Conservation (phyloP, 2,113 vertebrate genomes). For the Petrocephalus microphthalmus region DNA sequence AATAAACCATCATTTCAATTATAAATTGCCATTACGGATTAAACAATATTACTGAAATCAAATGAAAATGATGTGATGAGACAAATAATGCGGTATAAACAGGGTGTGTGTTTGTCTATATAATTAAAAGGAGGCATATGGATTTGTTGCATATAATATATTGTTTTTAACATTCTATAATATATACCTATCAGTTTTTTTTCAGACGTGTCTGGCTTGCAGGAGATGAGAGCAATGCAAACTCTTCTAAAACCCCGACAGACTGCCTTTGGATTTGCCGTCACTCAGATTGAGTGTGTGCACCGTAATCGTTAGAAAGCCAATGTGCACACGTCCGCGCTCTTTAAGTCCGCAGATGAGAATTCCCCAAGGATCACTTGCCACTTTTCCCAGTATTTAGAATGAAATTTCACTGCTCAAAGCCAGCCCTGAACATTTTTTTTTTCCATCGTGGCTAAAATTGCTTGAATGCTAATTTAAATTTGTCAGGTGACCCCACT, state of each 20-base stretch:
- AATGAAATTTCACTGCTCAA: background rate
- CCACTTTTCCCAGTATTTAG: background rate
- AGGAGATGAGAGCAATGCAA: background rate
- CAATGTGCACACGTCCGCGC: background rate
- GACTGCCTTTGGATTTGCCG: background rate
- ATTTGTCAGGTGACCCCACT: background rate
- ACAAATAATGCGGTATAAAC: background rate
- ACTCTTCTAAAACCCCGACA: background rate
- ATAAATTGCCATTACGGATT: background rate
- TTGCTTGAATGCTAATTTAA: background rate
- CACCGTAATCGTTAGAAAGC: background rate
- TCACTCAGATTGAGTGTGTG: background rate
- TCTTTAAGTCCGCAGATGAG: background rate
- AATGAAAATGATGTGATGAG: background rate
- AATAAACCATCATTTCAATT: background rate
- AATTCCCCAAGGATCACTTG: background rate
- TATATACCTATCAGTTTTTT: background rate
- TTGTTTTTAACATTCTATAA: background rate
- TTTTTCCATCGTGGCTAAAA: background rate
- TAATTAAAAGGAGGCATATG: background rate
- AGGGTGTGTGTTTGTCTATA: background rate
- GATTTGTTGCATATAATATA: background rate
- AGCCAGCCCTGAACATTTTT: background rate
- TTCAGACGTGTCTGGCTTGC: background rate
- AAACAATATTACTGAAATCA: background rate